phyloP scores from a whole-genome alignment of 2,113 vertebrate species.

The Pyxicephalus adspersus region DNA sequence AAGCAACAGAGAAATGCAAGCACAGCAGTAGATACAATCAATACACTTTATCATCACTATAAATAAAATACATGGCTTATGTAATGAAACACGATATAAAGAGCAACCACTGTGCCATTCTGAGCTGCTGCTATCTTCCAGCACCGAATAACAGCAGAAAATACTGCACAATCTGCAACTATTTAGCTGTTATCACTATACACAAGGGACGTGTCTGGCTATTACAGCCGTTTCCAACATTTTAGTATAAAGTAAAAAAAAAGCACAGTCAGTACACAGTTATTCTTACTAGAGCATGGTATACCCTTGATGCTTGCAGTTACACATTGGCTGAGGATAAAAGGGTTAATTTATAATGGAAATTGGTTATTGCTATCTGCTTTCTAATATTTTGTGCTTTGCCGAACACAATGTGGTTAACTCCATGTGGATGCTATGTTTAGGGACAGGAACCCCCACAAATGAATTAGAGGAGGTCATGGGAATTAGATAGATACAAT shows the following conservation, averaged over 20 bases:
- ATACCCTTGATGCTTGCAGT: too few relatives aligned
- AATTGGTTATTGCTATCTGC: too few relatives aligned
- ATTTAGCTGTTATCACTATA: constrained; percentile 20
- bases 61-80: constrained; percentile 27
- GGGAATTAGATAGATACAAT: too few relatives aligned
- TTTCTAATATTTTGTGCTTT: too few relatives aligned
- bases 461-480: too few relatives aligned
- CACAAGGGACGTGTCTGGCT: not conserved
- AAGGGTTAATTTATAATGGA: too few relatives aligned
- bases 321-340: too few relatives aligned
- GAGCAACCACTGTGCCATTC: constrained; percentile 10
- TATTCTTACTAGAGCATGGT: too few relatives aligned
- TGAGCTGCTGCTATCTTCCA: not conserved
- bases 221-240: not conserved
- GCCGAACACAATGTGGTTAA: too few relatives aligned
- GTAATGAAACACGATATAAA: constrained; percentile 35
- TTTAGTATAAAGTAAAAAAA: not conserved
- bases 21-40: constrained; percentile 20
- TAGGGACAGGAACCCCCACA: too few relatives aligned
- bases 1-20: constrained; percentile 8
- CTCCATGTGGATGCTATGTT: too few relatives aligned
- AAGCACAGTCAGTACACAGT: too few relatives aligned
- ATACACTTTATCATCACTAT: constrained; percentile 14
- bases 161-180: constrained; percentile 36
- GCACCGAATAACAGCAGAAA: constrained; percentile 7